Evolutionary conservation across 1,140 invertebrate species (phyloP), one percentile per base, ranked within the genome.

Genomic region (Papilio polytes): DNA sequence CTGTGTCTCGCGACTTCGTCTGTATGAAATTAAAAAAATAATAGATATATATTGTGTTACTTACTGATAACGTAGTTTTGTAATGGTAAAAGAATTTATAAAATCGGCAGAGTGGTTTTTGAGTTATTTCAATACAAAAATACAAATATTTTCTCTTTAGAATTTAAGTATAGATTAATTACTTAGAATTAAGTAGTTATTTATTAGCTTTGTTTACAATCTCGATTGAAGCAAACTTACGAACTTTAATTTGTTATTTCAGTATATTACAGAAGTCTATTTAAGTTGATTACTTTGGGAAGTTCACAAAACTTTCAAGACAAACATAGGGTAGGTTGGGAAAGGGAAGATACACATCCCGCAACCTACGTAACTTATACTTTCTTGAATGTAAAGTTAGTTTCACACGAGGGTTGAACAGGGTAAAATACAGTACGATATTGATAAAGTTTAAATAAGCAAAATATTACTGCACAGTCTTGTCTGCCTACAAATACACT

Each of bases 221-320:
- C 13, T 70, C 63, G 26, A 66, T 31, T 66, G 22, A 70, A 70
- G 26, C 63, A 70, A 70, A 70, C 26, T 1, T 2, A 31, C 63
- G 1, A 31, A 70, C 10, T 31, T 70, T 31, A 70, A 70, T 70
- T 70, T 70, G 26, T 70, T 70, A 70, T 70, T 70, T 70, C 26
- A 70, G 36, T 70, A 70, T 70, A 70, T 70, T 59, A 59, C 63
- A 31, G 22, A 26, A 36, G 26, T 31, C 26, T 36, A 70, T 26
- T 63, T 22, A 63, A 13, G 26, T 70, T 70, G 63, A 70, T 70
- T 70, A 31, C 63, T 70, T 70, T 31, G 63, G 4, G 26, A 70
- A 70, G 22, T 70, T 70, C 13, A 36, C 63, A 6, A 66, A 66
- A 66, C 63, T 66, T 66, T 13, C 31, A 66, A 66, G 26, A 66